Conservation (phyloP, 2,113 vertebrate species). For the Myiozetetes cayanensis region DNA sequence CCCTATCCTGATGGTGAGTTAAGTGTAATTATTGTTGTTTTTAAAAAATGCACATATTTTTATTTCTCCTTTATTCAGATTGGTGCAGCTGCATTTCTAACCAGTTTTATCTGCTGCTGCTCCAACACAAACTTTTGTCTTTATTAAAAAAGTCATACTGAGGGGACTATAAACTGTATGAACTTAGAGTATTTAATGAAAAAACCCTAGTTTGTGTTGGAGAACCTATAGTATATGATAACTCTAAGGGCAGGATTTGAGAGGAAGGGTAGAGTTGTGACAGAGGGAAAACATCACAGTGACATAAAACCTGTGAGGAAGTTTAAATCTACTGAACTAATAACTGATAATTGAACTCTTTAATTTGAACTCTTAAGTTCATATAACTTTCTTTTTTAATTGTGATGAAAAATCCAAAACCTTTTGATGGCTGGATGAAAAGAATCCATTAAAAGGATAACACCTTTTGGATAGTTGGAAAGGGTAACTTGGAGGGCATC, state of each 20-base stretch:
- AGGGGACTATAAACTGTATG: background rate
- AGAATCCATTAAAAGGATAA: background rate
- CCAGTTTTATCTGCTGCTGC: background rate
- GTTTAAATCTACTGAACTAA: background rate
- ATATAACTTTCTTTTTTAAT: background rate
- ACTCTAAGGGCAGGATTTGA: background rate
- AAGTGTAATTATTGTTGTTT: slow-evolving; percentile 34
- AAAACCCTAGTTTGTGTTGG: background rate
- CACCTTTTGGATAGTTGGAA: background rate
- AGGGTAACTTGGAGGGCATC: background rate
- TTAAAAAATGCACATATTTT: background rate
- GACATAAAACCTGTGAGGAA: background rate
- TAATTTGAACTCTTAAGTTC: background rate
- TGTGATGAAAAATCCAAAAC: background rate
- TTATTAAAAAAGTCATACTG: slow-evolving; percentile 41
- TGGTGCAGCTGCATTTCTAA: slow-evolving; percentile 38
- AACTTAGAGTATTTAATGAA: slow-evolving; percentile 30
- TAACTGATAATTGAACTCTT: background rate
- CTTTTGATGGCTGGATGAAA: background rate
- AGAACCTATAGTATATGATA: background rate
- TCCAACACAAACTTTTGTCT: slow-evolving; percentile 55
- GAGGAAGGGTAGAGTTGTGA: background rate
- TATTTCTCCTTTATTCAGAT: slow-evolving; percentile 4
- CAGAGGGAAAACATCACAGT: background rate
- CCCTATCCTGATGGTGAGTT: background rate